Evolutionary conservation across 1,140 invertebrate species (phyloP), one percentile per base, ranked within the genome.

Genomic region (Ips nitidus): DNA sequence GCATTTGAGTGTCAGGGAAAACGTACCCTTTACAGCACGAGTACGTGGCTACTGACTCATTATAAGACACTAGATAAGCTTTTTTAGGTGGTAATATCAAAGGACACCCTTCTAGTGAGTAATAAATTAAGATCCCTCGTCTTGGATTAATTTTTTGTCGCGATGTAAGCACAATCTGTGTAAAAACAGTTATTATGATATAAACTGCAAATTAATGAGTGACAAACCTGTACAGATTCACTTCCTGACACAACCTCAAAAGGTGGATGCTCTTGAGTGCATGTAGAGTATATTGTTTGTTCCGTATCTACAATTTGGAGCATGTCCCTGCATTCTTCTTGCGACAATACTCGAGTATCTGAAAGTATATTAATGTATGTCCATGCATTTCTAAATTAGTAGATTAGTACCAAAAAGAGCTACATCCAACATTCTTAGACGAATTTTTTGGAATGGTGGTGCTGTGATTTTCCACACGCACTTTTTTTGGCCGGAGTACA

Each of bases 11-110:
- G 72, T 88, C 87, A 2, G 82, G 81, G 78, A 88, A 89, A 70
- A 83, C 82, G 73, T 79, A 82, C 45, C 83, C 84, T 6, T 85
- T 82, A 71, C 86, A 83, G 77, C 87, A 89, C 79, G 83, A 85
- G 77, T 83, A 88, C 7, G 52, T 57, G 8, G 67, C 67, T 41
- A 62, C n/a, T 3, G 67, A 63, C 4, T 63, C 59, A 60, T 83
- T 84, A 42, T 83, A 81, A 75, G 83, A 84, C 66, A 86, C 83
- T 2, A 87, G 74, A 71, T 87, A 86, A n/a, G 86, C 87, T 74
- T 84, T 81, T 74, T 81, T 81, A 73, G 87, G 86, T 74, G 84
- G 52, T 22, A 36, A 3, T 2, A 50, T 42, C 45, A 40, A 45
- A 2, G 84, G 80, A 79, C 87, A 89, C 39, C 86, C 86, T 56